Percentiles rank a stretch among this genome's conserved stretches.
phyloP scores from a whole-genome alignment of 2,797 vertebrate species.

The Crax fasciolata region DNA sequence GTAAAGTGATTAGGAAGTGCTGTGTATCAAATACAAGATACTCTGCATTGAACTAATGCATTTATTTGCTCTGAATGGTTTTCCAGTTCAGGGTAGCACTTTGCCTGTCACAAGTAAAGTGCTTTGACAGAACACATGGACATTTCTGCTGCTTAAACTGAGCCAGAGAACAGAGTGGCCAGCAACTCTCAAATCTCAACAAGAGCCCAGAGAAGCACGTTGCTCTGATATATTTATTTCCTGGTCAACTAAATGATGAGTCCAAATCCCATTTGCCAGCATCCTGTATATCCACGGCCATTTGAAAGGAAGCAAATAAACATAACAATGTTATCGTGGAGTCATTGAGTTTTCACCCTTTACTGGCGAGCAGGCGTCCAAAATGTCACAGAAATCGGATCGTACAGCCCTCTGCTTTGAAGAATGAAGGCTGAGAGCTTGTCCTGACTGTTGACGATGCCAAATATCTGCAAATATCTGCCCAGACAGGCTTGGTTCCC shows the following conservation, averaged over 20 bases:
- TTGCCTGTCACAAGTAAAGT: slow-evolving; percentile 69
- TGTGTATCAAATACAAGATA: slow-evolving; percentile 74
- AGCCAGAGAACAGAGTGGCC: slow-evolving; percentile 20
- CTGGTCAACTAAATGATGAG: slow-evolving; percentile 41
- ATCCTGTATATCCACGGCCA: not conserved
- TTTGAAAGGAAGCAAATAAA: slow-evolving; percentile 68
- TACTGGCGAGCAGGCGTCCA: slow-evolving; percentile 24
- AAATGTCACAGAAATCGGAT: not conserved
- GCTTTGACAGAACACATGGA: slow-evolving; percentile 68
- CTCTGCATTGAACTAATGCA: slow-evolving; percentile 67
- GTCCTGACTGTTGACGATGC: not conserved
- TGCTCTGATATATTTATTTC: slow-evolving; percentile 40
- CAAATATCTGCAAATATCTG: not conserved
- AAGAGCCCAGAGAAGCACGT: slow-evolving; percentile 13
- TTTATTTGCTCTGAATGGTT: slow-evolving; percentile 68
- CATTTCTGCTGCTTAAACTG: slow-evolving; percentile 29
- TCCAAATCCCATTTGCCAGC: slow-evolving; percentile 54
- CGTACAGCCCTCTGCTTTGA: not conserved
- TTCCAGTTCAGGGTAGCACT: slow-evolving; percentile 67
- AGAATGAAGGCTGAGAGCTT: not conserved
- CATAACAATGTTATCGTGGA: not conserved
- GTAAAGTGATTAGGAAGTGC: slow-evolving; percentile 68
- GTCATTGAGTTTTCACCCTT: slow-evolving; percentile 32
- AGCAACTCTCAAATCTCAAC: not conserved
- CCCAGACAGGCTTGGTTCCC: not conserved